These are phyloP conservation scores for Phalloptychus januarius DNA, from an alignment of 2,797 vertebrate species.

Conservation along the genomic window DNA sequence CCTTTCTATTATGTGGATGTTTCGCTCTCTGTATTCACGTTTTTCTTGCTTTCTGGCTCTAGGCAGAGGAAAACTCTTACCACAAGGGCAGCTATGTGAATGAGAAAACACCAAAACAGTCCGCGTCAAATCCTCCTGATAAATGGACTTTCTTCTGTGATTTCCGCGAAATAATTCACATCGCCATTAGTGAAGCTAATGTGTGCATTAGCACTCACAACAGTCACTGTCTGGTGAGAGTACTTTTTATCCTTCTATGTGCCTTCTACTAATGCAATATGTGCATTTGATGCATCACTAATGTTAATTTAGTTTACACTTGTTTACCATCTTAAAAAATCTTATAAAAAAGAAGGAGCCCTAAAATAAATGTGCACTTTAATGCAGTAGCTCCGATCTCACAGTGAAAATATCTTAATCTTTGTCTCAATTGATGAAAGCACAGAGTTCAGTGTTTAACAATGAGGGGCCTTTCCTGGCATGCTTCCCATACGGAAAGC, in stretches of 20 bases:
- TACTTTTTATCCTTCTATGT: constrained; percentile 36
- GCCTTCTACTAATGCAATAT: constrained; percentile 46
- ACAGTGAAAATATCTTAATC: not conserved
- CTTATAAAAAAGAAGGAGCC: not conserved
- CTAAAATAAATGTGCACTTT: not conserved
- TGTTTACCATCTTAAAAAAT: constrained; percentile 7
- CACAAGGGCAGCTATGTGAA: constrained; percentile 63
- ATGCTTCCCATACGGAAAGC: not conserved
- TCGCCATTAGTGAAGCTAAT: constrained; percentile 78
- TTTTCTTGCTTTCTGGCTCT: constrained; percentile 3
- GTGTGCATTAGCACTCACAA: constrained; percentile 88
- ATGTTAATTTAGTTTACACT: constrained; percentile 21
- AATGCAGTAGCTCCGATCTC: not conserved
- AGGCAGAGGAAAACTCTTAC: constrained; percentile 68
- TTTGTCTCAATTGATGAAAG: not conserved
- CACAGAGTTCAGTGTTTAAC: not conserved
- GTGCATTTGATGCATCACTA: constrained; percentile 45
- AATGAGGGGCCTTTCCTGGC: too few species aligned
- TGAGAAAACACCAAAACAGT: constrained; percentile 48
- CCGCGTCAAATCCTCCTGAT: constrained; percentile 25
- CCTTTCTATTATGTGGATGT: not conserved
- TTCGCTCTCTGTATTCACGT: not conserved
- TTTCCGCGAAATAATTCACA: constrained; percentile 90
- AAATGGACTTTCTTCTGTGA: constrained; percentile 86
- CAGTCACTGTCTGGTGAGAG: constrained; percentile 88